These are phyloP conservation scores for Melanotus villosus DNA, from an alignment of 2,888 invertebrate species.

Conservation along the genomic window DNA sequence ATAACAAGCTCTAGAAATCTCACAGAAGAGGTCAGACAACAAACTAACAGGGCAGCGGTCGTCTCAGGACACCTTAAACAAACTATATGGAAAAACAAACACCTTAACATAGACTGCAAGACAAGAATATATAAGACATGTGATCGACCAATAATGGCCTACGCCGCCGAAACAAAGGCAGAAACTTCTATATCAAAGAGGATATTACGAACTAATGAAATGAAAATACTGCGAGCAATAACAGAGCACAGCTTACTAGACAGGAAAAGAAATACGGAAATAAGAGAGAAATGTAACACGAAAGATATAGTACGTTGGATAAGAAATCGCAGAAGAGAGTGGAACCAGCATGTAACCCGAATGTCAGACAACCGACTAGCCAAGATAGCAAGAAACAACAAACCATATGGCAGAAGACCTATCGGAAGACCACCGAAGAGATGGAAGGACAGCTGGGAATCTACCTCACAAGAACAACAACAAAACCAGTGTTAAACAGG, in stretches of 20 bases:
- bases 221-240: conserved; percentile 34
- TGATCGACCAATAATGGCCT: conserved; percentile 41
- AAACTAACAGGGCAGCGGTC: not conserved
- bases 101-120: conserved; percentile 20
- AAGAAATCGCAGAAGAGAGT: not conserved
- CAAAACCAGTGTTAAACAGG: too few species aligned
- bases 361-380: too few species aligned
- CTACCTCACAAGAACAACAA: too few species aligned
- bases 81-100: conserved; percentile 4
- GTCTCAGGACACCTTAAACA: conserved; percentile 2
- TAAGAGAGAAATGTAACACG: conserved; percentile 27
- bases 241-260: conserved; percentile 11
- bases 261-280: conserved; percentile 25
- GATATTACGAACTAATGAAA: conserved; percentile 37
- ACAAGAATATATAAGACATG: conserved; percentile 44
- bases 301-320: conserved; percentile 14
- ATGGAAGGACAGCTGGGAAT: too few species aligned
- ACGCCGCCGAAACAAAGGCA: conserved; percentile 41
- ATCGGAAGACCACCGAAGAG: too few species aligned
- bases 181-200: conserved; percentile 42
- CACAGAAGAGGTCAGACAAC: not conserved
- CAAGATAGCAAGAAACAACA: too few species aligned
- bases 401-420: too few species aligned
- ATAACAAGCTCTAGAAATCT: not conserved
- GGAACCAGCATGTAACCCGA: not conserved